These are phyloP conservation scores for Drosophila pachea DNA, from an alignment of 1,140 invertebrate genomes.

Conservation along the genomic window DNA sequence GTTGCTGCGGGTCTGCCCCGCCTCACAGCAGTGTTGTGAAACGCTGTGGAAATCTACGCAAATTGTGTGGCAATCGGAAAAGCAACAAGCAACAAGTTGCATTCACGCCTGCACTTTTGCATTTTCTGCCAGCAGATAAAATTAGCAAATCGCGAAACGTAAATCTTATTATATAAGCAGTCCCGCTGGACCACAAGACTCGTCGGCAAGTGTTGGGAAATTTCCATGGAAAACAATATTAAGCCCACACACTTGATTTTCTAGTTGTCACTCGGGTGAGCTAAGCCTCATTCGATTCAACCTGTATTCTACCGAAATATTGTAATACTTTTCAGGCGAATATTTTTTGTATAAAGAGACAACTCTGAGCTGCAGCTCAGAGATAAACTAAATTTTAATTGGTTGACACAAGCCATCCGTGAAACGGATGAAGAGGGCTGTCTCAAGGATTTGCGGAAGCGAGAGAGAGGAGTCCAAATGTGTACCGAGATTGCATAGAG, in stretches of 20 bases:
- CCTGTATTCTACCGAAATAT: too few relatives aligned
- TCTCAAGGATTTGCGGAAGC: too few relatives aligned
- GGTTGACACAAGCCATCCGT: too few relatives aligned
- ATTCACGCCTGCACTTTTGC: constrained; percentile 1
- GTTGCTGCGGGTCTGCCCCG: neutral
- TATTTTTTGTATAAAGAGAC: too few relatives aligned
- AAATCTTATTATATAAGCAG: constrained; percentile 34
- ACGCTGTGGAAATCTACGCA: constrained; percentile 30
- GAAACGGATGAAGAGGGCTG: too few relatives aligned
- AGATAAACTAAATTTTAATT: too few relatives aligned
- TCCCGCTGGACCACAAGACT: neutral
- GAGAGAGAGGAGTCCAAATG: too few relatives aligned
- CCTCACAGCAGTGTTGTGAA: constrained; percentile 24
- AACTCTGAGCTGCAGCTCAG: too few relatives aligned
- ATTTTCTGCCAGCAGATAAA: constrained; percentile 24
- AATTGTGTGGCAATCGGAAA: constrained; percentile 36
- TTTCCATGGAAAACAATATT: constrained; percentile 3
- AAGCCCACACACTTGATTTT: neutral
- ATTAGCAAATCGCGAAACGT: constrained; percentile 23
- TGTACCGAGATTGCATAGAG: too few relatives aligned
- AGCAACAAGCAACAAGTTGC: constrained; percentile 31
- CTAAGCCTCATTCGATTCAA: too few relatives aligned
- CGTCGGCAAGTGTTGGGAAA: constrained; percentile 8
- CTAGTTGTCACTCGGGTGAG: too few relatives aligned
- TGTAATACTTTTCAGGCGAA: too few relatives aligned